Evolutionary conservation across 2,888 invertebrate species (phyloP), one percentile per base, ranked within the genome.

Genomic region (Drosophila paranaensis): DNA sequence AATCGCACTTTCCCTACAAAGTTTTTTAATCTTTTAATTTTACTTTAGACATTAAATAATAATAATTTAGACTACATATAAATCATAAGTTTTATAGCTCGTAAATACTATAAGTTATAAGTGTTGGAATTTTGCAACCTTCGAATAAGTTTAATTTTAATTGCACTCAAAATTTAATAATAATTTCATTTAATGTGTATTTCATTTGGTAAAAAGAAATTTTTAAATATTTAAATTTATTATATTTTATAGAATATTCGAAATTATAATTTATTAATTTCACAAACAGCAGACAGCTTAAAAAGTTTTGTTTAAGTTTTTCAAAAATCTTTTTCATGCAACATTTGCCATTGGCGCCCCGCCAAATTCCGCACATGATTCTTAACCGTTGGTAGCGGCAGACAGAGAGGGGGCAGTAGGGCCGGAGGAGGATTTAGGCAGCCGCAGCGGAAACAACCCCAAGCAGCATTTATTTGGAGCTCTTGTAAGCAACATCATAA

Each of bases 401-500:
- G 60, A 20, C 20, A 40, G 33, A 20, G 25, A n/a, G 40, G 30
- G 33, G 53, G 11, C 35, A 25, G 6, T 35, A 35, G 39, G 10
- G 35, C 1, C 16, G 35, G 35, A 6, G 25, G n/a, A n/a, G 14
- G 11, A 27, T 14, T 54, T 11, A 35, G 43, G n/a, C 25, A 50
- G 6, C 50, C 37, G 40, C 40, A 33, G 14, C 14, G 43, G 30
- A 14, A 45, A 30, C 50, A 25, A 9, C 37, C 43, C 43, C 14
- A 20, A 33, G 3, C 16, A 60, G 3, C 8, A 60, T 71, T 64
- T 55, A 55, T 57, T 53, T 43, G 30, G 13, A 51, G 58, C 60
- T 60, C 46, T 65, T 68, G 77, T 46, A 69, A 45, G 63, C 56
- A 65, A 78, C 80, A 89, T 78, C 75, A 80, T 89, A 88, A 88